Base-by-base conservation (phyloP, 2,888 invertebrate genomes). In the Eupithecia tripunctaria region DNA sequence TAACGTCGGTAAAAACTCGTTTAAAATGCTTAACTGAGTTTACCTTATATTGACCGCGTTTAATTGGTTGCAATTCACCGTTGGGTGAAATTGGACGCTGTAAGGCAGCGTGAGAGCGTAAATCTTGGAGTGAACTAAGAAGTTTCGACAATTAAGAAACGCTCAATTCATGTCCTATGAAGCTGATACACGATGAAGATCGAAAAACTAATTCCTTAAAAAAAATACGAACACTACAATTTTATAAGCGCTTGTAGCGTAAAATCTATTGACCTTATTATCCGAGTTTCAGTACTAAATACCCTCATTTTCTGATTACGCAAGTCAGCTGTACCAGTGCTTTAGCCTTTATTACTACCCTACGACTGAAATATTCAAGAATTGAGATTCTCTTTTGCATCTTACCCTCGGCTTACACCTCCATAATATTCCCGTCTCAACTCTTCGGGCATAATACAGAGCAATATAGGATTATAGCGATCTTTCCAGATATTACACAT, bases 391-490 rank as follows among this genome's bases (percentile, higher is more conserved):
- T 64, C 75, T 60, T 72, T 72, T 72, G 70, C 75, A 72, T 70
- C 74, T 64, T 43, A 70, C 71, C 72, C 73, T 43, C 60, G 65
- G 70, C 72, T 75, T 75, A 75, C 75, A 75, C 75, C 70, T 75
- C 75, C 72, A 72, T 75, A 72, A 72, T 75, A 75, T 75, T 65
- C 63, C 38, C 71, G 68, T 71, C 67, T 70, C 67, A 70, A 72
- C 70, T 75, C 72, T 67, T 67, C 56, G 70, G 70, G 69, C 62
- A 74, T 75, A 75, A 72, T 72, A 70, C 72, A 68, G 72, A 72
- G 75, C 75, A 75, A 75, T 75, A 75, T 75, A 72, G 72, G 75
- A 75, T 75, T 75, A 75, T 75, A 69, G 72, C 64, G 64, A 75
- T 75, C 75, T 72, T 69, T 69, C 69, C 47, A 72, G 70, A 75